Conservation (phyloP, 2,113 vertebrate species). For the Nothocercus julius region DNA sequence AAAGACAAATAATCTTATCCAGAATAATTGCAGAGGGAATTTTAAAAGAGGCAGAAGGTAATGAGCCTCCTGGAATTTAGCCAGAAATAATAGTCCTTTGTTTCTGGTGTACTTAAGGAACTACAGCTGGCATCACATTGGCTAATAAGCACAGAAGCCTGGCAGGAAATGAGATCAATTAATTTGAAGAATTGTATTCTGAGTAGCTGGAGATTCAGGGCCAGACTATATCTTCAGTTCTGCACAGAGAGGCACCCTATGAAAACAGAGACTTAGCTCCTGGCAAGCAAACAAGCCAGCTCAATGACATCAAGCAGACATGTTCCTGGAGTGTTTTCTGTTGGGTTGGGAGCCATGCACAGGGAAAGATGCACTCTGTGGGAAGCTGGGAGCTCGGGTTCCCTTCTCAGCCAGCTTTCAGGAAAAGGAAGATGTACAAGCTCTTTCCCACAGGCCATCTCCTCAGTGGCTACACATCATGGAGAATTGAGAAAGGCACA, state of each 20-base stretch:
- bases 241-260: background rate
- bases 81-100: slow-evolving; percentile 60
- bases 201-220: slow-evolving; percentile 20
- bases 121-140: slow-evolving; percentile 51
- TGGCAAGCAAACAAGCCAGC: background rate
- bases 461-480: background rate
- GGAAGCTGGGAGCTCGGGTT: background rate
- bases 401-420: background rate
- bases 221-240: slow-evolving; percentile 4
- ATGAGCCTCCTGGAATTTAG: slow-evolving; percentile 45
- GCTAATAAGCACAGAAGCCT: slow-evolving; percentile 53
- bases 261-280: background rate
- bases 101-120: slow-evolving; percentile 61
- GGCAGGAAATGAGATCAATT: slow-evolving; percentile 69
- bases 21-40: slow-evolving; percentile 17
- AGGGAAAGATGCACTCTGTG: background rate
- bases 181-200: slow-evolving; percentile 61
- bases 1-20: background rate
- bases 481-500: background rate
- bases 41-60: slow-evolving; percentile 55
- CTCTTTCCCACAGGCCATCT: background rate
- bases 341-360: background rate
- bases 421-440: background rate
- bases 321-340: accelerated
- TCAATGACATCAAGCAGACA: background rate